A percentile compares a stretch with the other conserved stretches of the same genome.
These are phyloP conservation scores for Glyptemys insculpta DNA, from an alignment of 2,797 vertebrate genomes.

Conservation along the genomic window DNA sequence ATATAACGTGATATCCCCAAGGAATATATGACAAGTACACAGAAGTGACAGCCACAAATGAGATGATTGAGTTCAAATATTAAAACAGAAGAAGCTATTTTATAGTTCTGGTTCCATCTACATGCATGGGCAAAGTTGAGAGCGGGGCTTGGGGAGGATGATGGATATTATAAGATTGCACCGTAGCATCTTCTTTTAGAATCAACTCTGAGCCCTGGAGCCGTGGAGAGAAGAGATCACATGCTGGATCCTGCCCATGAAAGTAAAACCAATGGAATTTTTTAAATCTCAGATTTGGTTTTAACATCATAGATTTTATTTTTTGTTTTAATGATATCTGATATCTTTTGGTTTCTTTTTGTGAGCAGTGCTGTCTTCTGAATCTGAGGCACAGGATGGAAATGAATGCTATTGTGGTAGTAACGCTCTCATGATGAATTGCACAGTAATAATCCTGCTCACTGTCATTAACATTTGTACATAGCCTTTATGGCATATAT, in stretches of 20 bases:
- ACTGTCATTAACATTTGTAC: constrained; percentile 6
- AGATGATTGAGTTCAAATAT: constrained; percentile 38
- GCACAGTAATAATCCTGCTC: neutral
- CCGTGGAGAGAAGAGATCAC: neutral
- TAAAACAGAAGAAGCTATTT: constrained; percentile 8
- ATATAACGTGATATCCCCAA: neutral
- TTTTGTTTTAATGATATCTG: neutral
- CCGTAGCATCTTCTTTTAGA: neutral
- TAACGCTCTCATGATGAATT: constrained; percentile 11
- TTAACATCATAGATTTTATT: neutral
- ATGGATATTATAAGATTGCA: neutral
- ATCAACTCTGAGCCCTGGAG: neutral
- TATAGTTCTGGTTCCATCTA: constrained; percentile 7
- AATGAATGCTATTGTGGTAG: neutral
- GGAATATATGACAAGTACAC: constrained; percentile 17
- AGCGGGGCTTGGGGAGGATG: neutral
- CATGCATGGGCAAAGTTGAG: neutral
- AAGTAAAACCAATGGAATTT: neutral
- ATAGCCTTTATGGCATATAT: neutral
- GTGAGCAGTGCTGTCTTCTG: neutral
- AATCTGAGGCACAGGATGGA: neutral
- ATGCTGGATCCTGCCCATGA: neutral
- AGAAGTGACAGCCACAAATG: constrained; percentile 8
- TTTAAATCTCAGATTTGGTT: neutral
- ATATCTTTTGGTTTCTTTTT: neutral